Evolutionary conservation across 2,888 invertebrate species (phyloP), one percentile per base, ranked within the genome.

Genomic region (Oscheius onirici): DNA sequence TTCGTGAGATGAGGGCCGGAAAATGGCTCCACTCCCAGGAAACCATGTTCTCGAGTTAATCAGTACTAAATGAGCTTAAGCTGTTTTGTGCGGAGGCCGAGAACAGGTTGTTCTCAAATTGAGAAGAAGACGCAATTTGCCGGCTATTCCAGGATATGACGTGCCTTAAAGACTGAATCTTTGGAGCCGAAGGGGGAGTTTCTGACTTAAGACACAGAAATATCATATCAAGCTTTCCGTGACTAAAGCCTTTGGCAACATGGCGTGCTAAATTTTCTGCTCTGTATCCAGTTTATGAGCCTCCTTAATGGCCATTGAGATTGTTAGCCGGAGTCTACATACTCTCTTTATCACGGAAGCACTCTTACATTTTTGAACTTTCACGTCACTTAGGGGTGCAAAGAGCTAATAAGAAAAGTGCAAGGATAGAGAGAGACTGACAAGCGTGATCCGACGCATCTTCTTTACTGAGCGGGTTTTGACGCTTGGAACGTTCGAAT

Each of bases 101-200:
- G 63, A 26, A 46, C n/a, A 63, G 63, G 49, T 63, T 46, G 49
- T 15, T n/a, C 22, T 49, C 17, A 63, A 63, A 49, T 63, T 46
- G 49, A 49, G 20, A 46, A 24, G 63, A 63, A 24, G 46, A 26
- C 60, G 26, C 63, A 63, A 63, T 63, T 63, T 63, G 34, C 49
- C 11, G 28, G 49, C 63, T 63, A 63, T 63, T 63, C 49, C 63
- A 63, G 26, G 63, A 26, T 26, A 63, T 63, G 63, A 63, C 63
- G 63, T 61, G 44, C n/a, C n/a, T n/a, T n/a, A n/a, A 17, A 11
- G 26, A 44, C n/a, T n/a, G 61, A 63, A 63, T 63, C 63, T 63
- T 49, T 63, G 49, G 63, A 63, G 49, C n/a, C 26, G 13, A 20
- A 15, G 52, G 52, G 24, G 20, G 17, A 24, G 24, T 55, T 24